phyloP scores from a whole-genome alignment of 2,113 vertebrate species.

The Cavia porcellus region DNA sequence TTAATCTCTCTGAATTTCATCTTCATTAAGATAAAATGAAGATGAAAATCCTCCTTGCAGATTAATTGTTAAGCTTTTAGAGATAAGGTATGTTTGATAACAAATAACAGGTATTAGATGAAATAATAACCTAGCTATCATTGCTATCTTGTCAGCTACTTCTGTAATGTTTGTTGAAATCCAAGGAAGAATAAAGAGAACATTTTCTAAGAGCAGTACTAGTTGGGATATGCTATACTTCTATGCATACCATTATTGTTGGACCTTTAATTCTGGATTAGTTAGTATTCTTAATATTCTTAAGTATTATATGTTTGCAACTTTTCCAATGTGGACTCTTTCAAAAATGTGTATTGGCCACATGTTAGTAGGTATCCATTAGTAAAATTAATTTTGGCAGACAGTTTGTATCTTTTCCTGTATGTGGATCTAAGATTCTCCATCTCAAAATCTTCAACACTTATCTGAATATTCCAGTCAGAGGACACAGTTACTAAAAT shows the following conservation, averaged over 20 bases:
- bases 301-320: background rate
- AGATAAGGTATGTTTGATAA: constrained; percentile 10
- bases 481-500: background rate
- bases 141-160: background rate
- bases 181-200: background rate
- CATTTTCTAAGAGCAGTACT: background rate
- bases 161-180: background rate
- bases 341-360: background rate
- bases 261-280: background rate
- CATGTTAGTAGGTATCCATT: background rate
- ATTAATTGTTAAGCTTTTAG: background rate
- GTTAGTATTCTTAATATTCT: background rate
- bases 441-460: constrained; percentile 44
- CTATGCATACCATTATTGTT: background rate
- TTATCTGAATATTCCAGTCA: constrained; percentile 17
- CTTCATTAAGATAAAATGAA: constrained; percentile 48
- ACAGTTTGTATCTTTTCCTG: background rate
- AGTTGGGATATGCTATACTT: background rate
- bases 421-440: background rate
- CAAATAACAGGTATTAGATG: background rate
- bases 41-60: constrained; percentile 44
- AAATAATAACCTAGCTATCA: background rate
- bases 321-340: background rate
- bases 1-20: constrained; percentile 60
- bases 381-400: background rate